Evolutionary conservation across 2,113 vertebrate species (phyloP), one percentile per base, ranked within the genome.

Genomic region (Chitala chitala): DNA sequence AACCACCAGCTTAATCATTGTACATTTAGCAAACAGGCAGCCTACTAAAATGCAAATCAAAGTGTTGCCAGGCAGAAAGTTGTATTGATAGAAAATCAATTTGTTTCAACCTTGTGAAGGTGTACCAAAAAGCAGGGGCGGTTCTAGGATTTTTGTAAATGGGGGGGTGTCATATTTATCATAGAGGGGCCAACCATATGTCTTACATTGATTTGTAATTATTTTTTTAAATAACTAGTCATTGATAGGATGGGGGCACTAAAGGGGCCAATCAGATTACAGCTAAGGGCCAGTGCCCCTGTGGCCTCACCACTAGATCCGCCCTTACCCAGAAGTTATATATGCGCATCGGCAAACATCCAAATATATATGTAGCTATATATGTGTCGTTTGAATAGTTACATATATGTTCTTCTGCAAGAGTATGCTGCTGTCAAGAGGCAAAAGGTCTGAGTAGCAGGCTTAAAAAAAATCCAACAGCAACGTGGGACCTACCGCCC

Each of bases 401-500:
- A 90, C 87, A 90, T 89, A 89, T 87, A 88, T 88, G 83, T 63
- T 84, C 86, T 85, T 89, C 88, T 91, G 92, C 72, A 87, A 91
- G 87, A 87, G 91, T 89, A 87, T 85, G 89, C 89, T 89, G 89
- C 87, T 91, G 83, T 93, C 93, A 93, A 92, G 87, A 93, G 89
- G 89, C 88, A 92, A 89, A 84, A 92, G 85, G 83, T 92, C 90
- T 89, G 88, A 94, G 91, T 91, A 88, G 93, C 89, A 93, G 88
- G 92, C 90, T 88, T 92, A 92, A 88, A 84, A n/a, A 90, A 89
- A 80, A 87, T 94, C 94, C 93, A 93, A 92, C 86, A 95, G 92
- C 91, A 93, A 94, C 93, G 84, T 82, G 88, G 90, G 94, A 99
- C 97, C 96, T 98, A 99, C 96, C 97, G 94, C 96, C 96, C 97